phyloP scores from a whole-genome alignment of 2,797 vertebrate genomes.

The Chelidonichthys spinosus region DNA sequence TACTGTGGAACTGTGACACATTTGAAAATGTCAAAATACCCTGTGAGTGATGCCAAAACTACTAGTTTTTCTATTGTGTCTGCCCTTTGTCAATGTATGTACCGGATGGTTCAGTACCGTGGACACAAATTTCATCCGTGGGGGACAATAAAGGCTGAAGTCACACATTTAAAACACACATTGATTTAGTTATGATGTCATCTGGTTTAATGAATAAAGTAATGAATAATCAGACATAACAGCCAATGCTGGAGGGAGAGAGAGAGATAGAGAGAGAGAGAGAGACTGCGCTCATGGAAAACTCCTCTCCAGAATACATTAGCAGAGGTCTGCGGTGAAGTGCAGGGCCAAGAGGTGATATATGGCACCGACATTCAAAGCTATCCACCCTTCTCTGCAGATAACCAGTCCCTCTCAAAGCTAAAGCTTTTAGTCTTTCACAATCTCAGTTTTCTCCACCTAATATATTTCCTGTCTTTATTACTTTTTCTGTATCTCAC shows the following conservation, averaged over 20 bases:
- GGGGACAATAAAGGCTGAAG: too few relatives aligned
- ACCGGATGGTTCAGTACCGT: too few relatives aligned
- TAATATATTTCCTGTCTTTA: neutral
- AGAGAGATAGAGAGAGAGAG: too few relatives aligned
- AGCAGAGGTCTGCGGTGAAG: conserved; percentile 61
- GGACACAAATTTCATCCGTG: too few relatives aligned
- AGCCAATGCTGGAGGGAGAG: neutral
- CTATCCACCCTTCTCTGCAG: conserved; percentile 44
- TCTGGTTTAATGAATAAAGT: conserved; percentile 34
- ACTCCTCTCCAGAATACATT: conserved; percentile 60
- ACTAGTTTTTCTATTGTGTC: neutral
- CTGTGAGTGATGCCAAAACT: conserved; percentile 11
- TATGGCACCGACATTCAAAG: conserved; percentile 67
- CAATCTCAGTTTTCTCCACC: neutral
- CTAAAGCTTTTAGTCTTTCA: conserved; percentile 17
- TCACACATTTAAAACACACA: neutral
- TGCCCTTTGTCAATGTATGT: too few relatives aligned
- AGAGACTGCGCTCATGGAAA: conserved; percentile 63
- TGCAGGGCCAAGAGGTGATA: conserved; percentile 66
- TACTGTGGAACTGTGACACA: conserved; percentile 34
- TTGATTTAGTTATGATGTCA: conserved; percentile 35
- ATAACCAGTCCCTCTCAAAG: conserved; percentile 26
- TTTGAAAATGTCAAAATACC: conserved; percentile 4
- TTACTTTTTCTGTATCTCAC: conserved; percentile 17
- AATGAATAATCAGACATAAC: conserved; percentile 37